A percentile compares a stretch with the other conserved stretches of the same genome.
These are phyloP conservation scores for Serranochromis macrocephalus DNA, from an alignment of 2,113 vertebrate species.

Conservation along the genomic window DNA sequence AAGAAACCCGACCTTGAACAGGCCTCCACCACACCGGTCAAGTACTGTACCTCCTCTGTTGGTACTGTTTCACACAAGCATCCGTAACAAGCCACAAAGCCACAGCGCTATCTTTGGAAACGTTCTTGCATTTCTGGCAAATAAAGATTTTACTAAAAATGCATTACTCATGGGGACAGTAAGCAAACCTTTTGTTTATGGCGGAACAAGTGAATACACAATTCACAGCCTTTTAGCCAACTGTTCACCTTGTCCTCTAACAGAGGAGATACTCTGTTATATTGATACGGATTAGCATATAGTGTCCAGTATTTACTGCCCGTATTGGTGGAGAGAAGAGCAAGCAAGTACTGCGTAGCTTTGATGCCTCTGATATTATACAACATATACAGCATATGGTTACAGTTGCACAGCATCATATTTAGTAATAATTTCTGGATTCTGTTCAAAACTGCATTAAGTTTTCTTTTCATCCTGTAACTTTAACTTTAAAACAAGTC, in stretches of 20 bases:
- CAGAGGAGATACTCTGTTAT: not conserved
- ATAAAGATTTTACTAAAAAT: not conserved
- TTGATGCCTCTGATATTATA: not conserved
- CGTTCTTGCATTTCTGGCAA: not conserved
- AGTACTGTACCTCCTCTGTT: not conserved
- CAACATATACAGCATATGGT: not conserved
- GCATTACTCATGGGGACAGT: not conserved
- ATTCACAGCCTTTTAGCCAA: not conserved
- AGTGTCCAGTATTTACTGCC: not conserved
- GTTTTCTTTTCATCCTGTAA: not conserved
- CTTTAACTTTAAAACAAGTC: not conserved
- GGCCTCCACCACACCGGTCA: not conserved
- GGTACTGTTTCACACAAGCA: conserved; percentile 2
- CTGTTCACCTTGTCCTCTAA: not conserved
- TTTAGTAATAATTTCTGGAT: not conserved
- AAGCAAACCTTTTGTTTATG: not conserved
- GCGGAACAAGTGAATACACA: not conserved
- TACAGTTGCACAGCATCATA: not conserved
- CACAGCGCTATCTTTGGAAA: not conserved
- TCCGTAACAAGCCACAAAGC: not conserved
- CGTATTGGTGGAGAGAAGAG: not conserved
- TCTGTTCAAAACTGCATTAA: not conserved
- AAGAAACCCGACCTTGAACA: conserved; percentile 53
- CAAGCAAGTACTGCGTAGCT: not conserved
- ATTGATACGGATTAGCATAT: not conserved